Evolutionary conservation across 2,797 vertebrate genomes (phyloP).

Genomic region (Vipera ursinii): DNA sequence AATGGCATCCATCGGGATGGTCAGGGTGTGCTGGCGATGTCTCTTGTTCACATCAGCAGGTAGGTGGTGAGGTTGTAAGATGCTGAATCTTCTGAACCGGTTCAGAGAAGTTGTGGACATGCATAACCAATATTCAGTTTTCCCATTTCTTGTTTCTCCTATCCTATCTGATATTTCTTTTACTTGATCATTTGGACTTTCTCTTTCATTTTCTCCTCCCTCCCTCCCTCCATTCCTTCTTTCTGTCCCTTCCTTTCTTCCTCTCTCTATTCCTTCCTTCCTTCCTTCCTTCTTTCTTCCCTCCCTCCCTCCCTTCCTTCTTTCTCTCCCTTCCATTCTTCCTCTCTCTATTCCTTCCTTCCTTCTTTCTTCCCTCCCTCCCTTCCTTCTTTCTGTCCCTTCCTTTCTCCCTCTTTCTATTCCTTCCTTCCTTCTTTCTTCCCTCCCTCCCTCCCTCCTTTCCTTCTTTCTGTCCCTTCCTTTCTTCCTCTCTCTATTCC

Average conservation of each 20-base stretch:
- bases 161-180: background rate
- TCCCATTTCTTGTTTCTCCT: background rate
- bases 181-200: background rate
- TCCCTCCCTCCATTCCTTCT: no score
- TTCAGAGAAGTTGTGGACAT: background rate
- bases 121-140: background rate
- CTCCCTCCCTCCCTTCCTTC: no score
- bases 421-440: rapidly evolving
- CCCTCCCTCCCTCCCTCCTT: background rate
- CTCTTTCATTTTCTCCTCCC: background rate
- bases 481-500: background rate
- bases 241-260: no score
- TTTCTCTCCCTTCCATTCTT: no score
- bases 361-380: no score
- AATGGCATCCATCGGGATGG: background rate
- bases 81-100: background rate
- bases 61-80: background rate
- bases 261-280: no score
- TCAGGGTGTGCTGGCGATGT: background rate
- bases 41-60: background rate
- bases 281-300: no score
- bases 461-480: background rate
- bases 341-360: no score
- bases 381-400: background rate
- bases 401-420: no score